phyloP scores from a whole-genome alignment of 2,797 vertebrate species.

The Clarias fuscus region DNA sequence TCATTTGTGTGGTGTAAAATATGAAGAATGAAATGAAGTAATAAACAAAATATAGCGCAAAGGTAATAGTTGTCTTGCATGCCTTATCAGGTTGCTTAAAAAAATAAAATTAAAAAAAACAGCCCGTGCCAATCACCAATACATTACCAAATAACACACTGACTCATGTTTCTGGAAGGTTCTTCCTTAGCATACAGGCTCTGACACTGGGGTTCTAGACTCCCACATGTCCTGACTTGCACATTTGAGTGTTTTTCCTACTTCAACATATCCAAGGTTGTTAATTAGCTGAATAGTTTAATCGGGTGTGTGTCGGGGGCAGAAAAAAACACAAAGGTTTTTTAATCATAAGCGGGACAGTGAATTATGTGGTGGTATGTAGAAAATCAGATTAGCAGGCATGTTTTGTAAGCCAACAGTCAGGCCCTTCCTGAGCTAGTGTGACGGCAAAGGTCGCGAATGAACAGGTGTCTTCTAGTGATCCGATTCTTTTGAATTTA shows the following conservation, averaged over 20 bases:
- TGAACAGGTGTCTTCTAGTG: not conserved
- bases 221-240: not conserved
- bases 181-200: not conserved
- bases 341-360: not conserved
- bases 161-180: not conserved
- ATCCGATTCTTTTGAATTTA: not conserved
- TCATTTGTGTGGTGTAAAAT: not conserved
- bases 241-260: not conserved
- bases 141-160: not conserved
- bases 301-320: not conserved
- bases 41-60: not conserved
- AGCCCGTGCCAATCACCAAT: not conserved
- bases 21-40: not conserved
- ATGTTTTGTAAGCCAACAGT: not conserved
- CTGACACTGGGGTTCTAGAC: not conserved
- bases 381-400: not conserved
- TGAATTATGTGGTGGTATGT: too few relatives aligned
- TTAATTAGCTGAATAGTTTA: not conserved
- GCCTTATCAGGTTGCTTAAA: not conserved
- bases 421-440: not conserved
- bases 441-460: not conserved
- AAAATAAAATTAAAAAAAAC: not conserved
- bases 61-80: not conserved
- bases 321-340: not conserved
- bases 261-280: not conserved